A percentile compares a stretch with the other conserved stretches of the same genome.
Conservation (phyloP, 2,797 vertebrate species). For the Crypturellus tataupa region DNA sequence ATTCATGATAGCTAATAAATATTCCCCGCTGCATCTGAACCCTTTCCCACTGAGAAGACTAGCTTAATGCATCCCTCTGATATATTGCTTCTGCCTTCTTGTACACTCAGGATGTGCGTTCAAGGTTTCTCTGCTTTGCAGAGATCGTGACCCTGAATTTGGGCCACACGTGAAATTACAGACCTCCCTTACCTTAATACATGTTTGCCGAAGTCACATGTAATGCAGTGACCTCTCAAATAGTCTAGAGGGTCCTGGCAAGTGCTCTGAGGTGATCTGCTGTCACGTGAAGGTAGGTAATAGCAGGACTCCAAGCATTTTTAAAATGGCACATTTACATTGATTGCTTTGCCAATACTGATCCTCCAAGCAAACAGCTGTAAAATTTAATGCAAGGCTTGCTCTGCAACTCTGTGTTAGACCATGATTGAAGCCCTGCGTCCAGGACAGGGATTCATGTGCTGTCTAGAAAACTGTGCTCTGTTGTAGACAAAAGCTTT, state of each 20-base stretch:
- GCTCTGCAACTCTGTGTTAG: neutral
- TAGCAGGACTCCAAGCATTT: neutral
- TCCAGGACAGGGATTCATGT: neutral
- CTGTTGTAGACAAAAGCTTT: neutral
- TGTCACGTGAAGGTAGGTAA: neutral
- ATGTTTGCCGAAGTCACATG: rapidly evolving
- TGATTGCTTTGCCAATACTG: neutral
- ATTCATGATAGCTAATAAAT: neutral
- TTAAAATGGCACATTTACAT: neutral
- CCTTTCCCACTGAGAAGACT: neutral
- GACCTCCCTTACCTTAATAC: neutral
- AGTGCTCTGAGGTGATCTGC: neutral
- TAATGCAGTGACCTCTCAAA: neutral
- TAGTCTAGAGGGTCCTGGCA: neutral
- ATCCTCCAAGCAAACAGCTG: conserved; percentile 4
- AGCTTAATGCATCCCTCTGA: neutral
- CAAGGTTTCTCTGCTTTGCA: neutral
- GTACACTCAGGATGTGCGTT: neutral
- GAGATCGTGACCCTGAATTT: neutral
- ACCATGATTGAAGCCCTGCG: neutral
- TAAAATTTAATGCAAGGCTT: conserved; percentile 22
- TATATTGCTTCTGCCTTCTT: neutral
- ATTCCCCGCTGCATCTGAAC: neutral
- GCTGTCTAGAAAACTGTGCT: conserved; percentile 8
- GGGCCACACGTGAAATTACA: neutral